Percentiles rank a stretch among this genome's conserved stretches.
phyloP scores from a whole-genome alignment of 1,140 invertebrate species.

The Sminthurides bifidus region DNA sequence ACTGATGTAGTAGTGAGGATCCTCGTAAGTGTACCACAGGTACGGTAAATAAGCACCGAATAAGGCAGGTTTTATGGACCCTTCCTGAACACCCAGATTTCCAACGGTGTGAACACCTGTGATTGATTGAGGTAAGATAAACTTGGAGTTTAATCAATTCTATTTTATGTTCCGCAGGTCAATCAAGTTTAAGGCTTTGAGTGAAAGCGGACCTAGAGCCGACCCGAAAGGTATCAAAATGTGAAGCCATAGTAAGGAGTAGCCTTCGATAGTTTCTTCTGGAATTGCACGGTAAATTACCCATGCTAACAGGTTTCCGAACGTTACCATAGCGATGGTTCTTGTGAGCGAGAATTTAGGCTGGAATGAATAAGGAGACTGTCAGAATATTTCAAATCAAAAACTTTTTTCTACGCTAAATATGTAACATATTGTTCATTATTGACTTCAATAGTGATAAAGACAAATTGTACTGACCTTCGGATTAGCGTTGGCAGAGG shows the following conservation, averaged over 20 bases:
- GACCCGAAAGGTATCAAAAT: slow-evolving; percentile 57
- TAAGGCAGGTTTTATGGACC: slow-evolving; percentile 53
- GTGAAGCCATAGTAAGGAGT: slow-evolving; percentile 55
- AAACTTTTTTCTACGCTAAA: too few species aligned
- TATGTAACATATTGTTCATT: too few species aligned
- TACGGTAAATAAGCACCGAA: slow-evolving; percentile 50
- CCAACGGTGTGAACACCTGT: slow-evolving; percentile 75
- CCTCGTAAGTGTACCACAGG: slow-evolving; percentile 53
- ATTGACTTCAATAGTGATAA: too few species aligned
- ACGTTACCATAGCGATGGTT: slow-evolving; percentile 60
- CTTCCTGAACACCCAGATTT: slow-evolving; percentile 71
- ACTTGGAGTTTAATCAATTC: background rate
- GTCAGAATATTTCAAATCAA: too few species aligned
- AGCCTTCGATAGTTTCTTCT: slow-evolving; percentile 54
- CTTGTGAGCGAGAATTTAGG: slow-evolving; percentile 65
- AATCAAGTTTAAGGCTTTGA: background rate
- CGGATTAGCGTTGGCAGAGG: slow-evolving; percentile 44
- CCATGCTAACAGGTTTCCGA: slow-evolving; percentile 68
- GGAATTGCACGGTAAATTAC: slow-evolving; percentile 64
- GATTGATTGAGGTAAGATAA: too few species aligned
- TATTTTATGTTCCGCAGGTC: background rate
- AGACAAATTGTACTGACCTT: too few species aligned
- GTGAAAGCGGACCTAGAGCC: slow-evolving; percentile 49
- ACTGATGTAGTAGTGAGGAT: slow-evolving; percentile 53
- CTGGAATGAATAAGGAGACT: slow-evolving; percentile 41